Conservation (phyloP, 2,888 invertebrate species). For the Nephrotoma appendiculata region DNA sequence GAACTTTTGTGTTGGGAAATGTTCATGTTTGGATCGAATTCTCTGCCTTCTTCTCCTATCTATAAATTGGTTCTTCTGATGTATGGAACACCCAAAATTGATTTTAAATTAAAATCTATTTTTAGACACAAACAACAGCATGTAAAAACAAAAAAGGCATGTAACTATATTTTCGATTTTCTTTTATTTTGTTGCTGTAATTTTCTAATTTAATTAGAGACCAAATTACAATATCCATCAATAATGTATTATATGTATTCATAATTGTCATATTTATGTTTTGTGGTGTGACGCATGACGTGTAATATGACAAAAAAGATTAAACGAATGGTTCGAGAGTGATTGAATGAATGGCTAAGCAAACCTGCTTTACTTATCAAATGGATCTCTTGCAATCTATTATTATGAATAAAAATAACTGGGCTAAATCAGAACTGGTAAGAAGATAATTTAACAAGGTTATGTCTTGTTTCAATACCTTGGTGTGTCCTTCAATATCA, state of each 20-base stretch:
- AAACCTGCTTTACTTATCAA: neutral
- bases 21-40: neutral
- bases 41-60: neutral
- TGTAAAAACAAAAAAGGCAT: neutral
- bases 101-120: neutral
- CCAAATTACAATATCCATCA: neutral
- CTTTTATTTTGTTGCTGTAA: neutral
- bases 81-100: neutral
- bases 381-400: too few species aligned
- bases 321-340: neutral
- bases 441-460: too few species aligned
- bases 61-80: neutral
- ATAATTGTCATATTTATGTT: neutral
- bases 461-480: too few species aligned
- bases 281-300: neutral
- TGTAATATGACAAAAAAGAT: neutral
- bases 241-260: neutral
- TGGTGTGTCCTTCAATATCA: too few species aligned
- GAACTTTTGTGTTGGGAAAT: neutral
- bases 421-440: too few species aligned
- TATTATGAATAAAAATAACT: too few species aligned
- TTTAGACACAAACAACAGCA: neutral
- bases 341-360: neutral
- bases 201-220: neutral
- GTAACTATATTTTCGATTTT: neutral